Conservation (phyloP, 1,140 invertebrate genomes). For the Pseudomyrmex concolor region DNA sequence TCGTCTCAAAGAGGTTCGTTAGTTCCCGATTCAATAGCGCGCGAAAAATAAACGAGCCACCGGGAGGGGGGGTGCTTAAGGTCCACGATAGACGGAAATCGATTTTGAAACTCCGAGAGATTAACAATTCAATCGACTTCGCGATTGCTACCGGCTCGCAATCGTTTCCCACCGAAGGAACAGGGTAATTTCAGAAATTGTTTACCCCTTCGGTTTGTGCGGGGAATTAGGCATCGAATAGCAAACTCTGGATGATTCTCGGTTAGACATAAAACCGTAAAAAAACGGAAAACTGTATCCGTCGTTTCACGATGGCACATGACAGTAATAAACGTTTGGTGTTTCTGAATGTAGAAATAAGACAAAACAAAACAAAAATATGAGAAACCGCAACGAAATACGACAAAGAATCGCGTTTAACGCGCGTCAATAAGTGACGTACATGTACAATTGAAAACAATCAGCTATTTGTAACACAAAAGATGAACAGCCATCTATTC, state of each 20-base stretch:
- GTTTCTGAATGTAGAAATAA: background rate
- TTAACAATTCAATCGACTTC: slow-evolving; percentile 59
- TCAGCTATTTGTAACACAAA: slow-evolving; percentile 54
- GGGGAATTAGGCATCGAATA: slow-evolving; percentile 23
- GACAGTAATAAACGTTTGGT: background rate
- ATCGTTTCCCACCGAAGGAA: slow-evolving; percentile 34
- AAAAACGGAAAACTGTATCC: background rate
- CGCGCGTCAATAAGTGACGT: slow-evolving; percentile 36
- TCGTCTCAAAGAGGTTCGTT: slow-evolving; percentile 55
- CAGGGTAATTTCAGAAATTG: slow-evolving; percentile 51
- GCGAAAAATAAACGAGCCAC: slow-evolving; percentile 53
- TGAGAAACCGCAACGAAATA: background rate
- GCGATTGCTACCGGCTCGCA: slow-evolving; percentile 46
- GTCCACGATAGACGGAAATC: slow-evolving; percentile 49
- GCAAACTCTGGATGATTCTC: background rate
- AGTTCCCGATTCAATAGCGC: slow-evolving; percentile 45
- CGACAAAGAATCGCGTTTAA: slow-evolving; percentile 4
- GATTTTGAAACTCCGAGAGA: slow-evolving; percentile 53
- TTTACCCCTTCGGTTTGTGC: slow-evolving; percentile 37
- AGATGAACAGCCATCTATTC: slow-evolving; percentile 52
- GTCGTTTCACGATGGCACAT: background rate
- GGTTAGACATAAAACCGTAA: background rate
- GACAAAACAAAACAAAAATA: too few relatives aligned
- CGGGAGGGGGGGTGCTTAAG: slow-evolving; percentile 44
- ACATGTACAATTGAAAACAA: slow-evolving; percentile 45